phyloP scores from a whole-genome alignment of 2,888 invertebrate species.

The Bhutanitis thaidina region DNA sequence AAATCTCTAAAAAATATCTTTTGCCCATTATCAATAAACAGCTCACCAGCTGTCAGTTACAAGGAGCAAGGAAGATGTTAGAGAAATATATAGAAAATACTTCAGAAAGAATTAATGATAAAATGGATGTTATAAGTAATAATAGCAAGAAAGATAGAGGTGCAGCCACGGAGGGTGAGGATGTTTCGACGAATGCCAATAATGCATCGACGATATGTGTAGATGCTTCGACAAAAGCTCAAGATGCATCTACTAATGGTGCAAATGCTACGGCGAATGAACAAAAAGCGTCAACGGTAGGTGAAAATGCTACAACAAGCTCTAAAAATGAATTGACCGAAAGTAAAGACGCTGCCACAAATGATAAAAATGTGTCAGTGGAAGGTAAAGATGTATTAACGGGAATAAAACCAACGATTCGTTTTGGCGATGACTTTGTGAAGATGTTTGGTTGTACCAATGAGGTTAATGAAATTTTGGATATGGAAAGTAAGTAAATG shows the following conservation, averaged over 20 bases:
- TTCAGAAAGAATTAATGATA: neutral
- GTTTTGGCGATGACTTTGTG: constrained; percentile 37
- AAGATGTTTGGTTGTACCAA: constrained; percentile 60
- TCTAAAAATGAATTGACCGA: constrained; percentile 1
- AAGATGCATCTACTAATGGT: neutral
- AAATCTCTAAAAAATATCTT: constrained; percentile 42
- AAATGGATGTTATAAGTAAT: neutral
- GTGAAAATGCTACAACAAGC: neutral
- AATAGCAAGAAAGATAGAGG: neutral
- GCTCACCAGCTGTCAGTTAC: constrained; percentile 24
- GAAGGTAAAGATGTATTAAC: neutral
- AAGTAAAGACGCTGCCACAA: neutral
- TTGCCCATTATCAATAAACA: constrained; percentile 43
- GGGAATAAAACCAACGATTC: neutral
- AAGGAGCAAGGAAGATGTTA: constrained; percentile 35
- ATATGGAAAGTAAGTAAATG: constrained; percentile 56
- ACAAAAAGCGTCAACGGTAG: constrained; percentile 7
- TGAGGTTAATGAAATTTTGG: constrained; percentile 59
- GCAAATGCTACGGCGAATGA: neutral
- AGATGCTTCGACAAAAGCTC: constrained; percentile 10
- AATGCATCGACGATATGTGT: neutral
- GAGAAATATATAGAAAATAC: constrained; percentile 32
- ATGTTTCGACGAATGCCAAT: neutral
- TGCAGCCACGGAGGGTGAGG: constrained; percentile 11
- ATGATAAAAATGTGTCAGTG: neutral